A percentile compares a stretch with the other conserved stretches of the same genome.
These are phyloP conservation scores for Perodicticus potto DNA, from an alignment of 2,797 vertebrate species.

Conservation along the genomic window DNA sequence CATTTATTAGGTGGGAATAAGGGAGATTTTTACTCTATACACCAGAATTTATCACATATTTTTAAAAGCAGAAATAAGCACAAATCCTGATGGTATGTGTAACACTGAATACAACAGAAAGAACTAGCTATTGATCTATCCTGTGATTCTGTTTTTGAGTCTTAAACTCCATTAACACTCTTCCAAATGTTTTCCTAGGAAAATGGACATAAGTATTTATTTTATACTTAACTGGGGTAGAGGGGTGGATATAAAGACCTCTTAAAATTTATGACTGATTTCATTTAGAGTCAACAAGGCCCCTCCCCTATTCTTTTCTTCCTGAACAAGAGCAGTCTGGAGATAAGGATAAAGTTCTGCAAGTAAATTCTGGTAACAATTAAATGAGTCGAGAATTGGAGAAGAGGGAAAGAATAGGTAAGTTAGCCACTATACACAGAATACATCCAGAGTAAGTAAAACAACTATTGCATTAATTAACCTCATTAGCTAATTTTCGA, in stretches of 20 bases:
- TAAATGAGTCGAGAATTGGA: background rate
- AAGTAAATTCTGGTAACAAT: background rate
- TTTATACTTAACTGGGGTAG: background rate
- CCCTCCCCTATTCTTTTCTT: background rate
- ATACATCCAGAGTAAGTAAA: slow-evolving; percentile 46
- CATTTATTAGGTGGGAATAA: background rate
- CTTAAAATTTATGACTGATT: background rate
- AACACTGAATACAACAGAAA: background rate
- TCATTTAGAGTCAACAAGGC: slow-evolving; percentile 51
- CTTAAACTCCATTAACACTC: background rate
- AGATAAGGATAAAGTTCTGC: background rate
- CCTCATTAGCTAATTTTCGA: slow-evolving; percentile 37
- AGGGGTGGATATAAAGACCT: background rate
- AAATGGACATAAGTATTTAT: background rate
- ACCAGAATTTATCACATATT: slow-evolving; percentile 14
- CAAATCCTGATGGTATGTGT: background rate
- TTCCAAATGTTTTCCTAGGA: slow-evolving; percentile 27
- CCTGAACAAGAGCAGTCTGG: slow-evolving; percentile 50
- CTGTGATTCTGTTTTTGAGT: slow-evolving; percentile 19
- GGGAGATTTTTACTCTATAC: slow-evolving; percentile 29
- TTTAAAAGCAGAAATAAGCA: slow-evolving; percentile 49
- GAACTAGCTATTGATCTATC: background rate
- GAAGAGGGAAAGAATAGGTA: background rate
- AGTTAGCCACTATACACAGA: slow-evolving; percentile 32
- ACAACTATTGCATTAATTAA: slow-evolving; percentile 17